Evolutionary conservation across 2,888 invertebrate genomes (phyloP).

Genomic region (Acanthococcus lagerstroemiae): DNA sequence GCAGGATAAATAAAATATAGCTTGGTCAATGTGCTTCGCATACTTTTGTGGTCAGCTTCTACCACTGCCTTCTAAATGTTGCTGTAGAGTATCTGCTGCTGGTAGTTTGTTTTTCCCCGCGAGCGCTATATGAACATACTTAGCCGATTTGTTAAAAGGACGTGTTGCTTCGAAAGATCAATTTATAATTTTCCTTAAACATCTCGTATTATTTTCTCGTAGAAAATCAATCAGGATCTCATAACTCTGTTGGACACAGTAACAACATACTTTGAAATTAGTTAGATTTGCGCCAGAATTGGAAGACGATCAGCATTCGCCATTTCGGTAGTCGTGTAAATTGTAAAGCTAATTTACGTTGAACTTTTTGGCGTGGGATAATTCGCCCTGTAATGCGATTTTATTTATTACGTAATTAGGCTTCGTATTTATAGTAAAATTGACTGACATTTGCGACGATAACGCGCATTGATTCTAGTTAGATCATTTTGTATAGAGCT

Average conservation of each 20-base stretch:
- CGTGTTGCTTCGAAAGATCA: background rate
- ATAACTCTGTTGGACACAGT: conserved; percentile 5
- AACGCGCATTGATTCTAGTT: no score
- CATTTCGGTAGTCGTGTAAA: no score
- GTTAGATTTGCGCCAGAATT: no score
- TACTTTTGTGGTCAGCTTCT: conserved; percentile 25
- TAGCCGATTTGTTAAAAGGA: background rate
- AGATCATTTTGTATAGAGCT: no score
- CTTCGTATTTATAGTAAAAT: no score
- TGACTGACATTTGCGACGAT: no score
- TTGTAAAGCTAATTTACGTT: no score
- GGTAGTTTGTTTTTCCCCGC: background rate
- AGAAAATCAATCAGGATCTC: conserved; percentile 11
- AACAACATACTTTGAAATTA: background rate
- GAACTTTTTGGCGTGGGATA: no score
- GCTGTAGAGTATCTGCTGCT: conserved; percentile 9
- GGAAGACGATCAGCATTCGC: no score
- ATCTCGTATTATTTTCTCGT: background rate
- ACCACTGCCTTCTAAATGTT: conserved; percentile 23
- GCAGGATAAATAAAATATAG: conserved; percentile 20
- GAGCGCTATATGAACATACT: background rate
- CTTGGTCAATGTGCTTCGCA: conserved; percentile 25
- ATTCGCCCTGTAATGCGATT: no score
- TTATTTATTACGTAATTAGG: no score
- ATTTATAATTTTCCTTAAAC: background rate